Evolutionary conservation across 2,113 vertebrate species (phyloP).

Genomic region (Vidua macroura): DNA sequence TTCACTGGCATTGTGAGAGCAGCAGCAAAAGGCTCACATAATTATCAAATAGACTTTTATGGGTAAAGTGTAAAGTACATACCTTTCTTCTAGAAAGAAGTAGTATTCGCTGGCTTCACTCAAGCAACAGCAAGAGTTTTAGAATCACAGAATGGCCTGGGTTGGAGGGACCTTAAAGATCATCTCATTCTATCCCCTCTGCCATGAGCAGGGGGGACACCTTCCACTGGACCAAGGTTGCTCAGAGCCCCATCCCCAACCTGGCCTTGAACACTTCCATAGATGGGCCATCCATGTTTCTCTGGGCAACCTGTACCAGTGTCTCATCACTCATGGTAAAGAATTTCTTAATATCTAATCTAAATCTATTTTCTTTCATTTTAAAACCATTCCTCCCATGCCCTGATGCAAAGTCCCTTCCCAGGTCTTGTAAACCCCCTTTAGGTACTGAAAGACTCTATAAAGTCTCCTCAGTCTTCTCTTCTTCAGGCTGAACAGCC

Average conservation of each 20-base stretch:
- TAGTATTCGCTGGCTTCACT: background rate
- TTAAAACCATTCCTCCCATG: background rate
- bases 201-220: background rate
- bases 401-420: background rate
- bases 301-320: background rate
- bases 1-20: background rate
- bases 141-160: background rate
- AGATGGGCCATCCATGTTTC: no score
- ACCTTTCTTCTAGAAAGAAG: background rate
- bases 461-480: background rate
- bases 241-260: background rate
- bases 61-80: background rate
- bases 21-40: background rate
- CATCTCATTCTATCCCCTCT: background rate
- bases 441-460: background rate
- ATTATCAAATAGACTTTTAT: background rate
- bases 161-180: background rate
- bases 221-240: background rate
- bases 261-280: background rate
- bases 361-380: background rate
- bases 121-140: background rate
- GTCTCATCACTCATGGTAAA: background rate
- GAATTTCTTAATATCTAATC: background rate
- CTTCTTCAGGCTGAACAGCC: background rate
- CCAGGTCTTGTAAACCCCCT: background rate